Evolutionary conservation across 2,113 vertebrate species (phyloP), one percentile per base, ranked within the genome.

Genomic region (Psettodes erumei): DNA sequence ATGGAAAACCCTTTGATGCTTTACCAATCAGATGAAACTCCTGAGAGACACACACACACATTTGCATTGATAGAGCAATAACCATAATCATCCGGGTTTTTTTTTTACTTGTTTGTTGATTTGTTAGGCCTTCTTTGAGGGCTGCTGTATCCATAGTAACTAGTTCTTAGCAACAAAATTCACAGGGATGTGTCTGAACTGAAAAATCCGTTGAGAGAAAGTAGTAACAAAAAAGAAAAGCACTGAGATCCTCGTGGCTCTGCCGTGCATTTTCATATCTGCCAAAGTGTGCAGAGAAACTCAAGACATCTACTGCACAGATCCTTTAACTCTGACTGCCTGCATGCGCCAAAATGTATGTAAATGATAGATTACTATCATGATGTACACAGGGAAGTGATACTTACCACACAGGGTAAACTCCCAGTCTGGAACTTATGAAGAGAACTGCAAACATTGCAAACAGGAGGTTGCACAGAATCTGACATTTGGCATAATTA

Each of bases 401-500:
- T 50, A 91, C 98, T 97, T 90, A 99, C 98, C 98, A 99, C 61
- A 99, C 86, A 75, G 98, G 98, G 90, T 94, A 98, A 86, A 98
- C 85, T 79, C 94, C 96, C 92, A 99, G 95, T 82, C 98, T 96
- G 79, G 95, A 96, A 89, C 95, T 95, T 89, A 98, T 96, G 93
- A 99, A 99, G 89, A 98, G 91, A 88, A 97, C 74, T 51, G 96
- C 96, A 93, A 99, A 99, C 92, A 96, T 95, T 90, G 96, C 80
- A 92, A 99, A 99, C 77, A 99, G 92, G 75, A 99, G 93, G 91
- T 98, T 97, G 92, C 97, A 99, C 79, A 98, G 87, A 92, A 95
- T 98, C 93, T 98, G 98, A 94, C 95, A 99, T 91, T 98, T 99
- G 93, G 96, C 96, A 51, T 99, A 99, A 91, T 99, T 99, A 88